Percentiles rank a stretch among this genome's conserved stretches.
These are phyloP conservation scores for Ricordea florida DNA, from an alignment of 92 coral and sea anemone species.

Conservation along the genomic window DNA sequence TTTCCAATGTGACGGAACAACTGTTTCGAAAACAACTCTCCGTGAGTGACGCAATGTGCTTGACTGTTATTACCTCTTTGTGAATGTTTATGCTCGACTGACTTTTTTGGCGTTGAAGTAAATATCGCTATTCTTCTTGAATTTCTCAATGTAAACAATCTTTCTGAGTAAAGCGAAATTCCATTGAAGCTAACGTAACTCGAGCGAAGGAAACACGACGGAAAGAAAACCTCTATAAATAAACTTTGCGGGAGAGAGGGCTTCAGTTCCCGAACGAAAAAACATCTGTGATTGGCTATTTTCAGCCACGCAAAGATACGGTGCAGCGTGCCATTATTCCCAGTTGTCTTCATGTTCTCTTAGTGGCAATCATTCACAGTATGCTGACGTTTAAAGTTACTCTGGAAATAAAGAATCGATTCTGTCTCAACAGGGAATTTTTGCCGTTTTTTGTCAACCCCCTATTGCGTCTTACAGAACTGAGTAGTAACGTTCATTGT, in stretches of 20 bases:
- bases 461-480: too few species aligned
- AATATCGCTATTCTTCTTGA: constrained; percentile 23
- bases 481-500: too few species aligned
- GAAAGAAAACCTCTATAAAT: not conserved
- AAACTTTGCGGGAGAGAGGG: not conserved
- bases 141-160: constrained; percentile 5
- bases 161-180: not conserved
- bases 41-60: constrained; percentile 4
- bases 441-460: too few species aligned
- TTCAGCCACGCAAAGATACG: too few species aligned
- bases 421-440: too few species aligned
- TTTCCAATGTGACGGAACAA: too few species aligned
- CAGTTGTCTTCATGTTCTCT: too few species aligned
- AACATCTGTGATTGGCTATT: not conserved
- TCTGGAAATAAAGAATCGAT: too few species aligned
- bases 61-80: not conserved
- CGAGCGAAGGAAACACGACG: not conserved
- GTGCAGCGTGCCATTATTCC: too few species aligned
- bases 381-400: too few species aligned
- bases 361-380: too few species aligned
- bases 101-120: constrained; percentile 5
- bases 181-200: constrained; percentile 52
- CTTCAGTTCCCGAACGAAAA: not conserved
- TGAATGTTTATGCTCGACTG: not conserved
- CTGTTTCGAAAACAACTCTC: too few species aligned